These are phyloP conservation scores for Taenioides sp. DNA, from an alignment of 2,797 vertebrate genomes.

Conservation along the genomic window DNA sequence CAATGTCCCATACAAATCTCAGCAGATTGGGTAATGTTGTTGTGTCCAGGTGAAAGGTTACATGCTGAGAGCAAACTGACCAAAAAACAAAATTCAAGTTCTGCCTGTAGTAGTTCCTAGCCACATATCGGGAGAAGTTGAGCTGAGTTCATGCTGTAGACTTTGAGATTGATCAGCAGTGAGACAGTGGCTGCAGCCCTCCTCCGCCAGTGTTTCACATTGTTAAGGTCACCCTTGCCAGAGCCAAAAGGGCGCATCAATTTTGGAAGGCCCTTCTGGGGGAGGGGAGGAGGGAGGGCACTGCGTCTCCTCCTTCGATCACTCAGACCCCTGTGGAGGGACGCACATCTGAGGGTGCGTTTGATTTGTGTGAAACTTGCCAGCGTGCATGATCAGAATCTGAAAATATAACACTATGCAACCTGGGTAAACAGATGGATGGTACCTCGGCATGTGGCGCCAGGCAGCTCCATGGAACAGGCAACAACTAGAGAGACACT, in stretches of 20 bases:
- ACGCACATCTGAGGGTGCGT: slow-evolving; percentile 73
- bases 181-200: slow-evolving; percentile 68
- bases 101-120: no score
- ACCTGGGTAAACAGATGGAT: slow-evolving; percentile 63
- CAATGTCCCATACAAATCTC: no score
- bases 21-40: no score
- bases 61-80: no score
- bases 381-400: slow-evolving; percentile 63
- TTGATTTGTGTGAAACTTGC: slow-evolving; percentile 74
- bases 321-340: slow-evolving; percentile 73
- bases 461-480: slow-evolving; percentile 38
- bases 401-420: slow-evolving; percentile 56
- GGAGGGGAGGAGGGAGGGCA: slow-evolving; percentile 63
- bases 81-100: no score
- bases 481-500: slow-evolving; percentile 47
- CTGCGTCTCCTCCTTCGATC: slow-evolving; percentile 69
- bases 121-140: slow-evolving; percentile 37
- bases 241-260: slow-evolving; percentile 82
- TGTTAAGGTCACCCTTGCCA: slow-evolving; percentile 79
- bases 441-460: slow-evolving; percentile 36
- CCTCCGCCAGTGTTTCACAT: slow-evolving; percentile 67
- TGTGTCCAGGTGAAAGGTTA: no score
- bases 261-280: slow-evolving; percentile 75
- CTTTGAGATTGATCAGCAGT: slow-evolving; percentile 69
- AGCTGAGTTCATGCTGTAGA: slow-evolving; percentile 41